A percentile compares a stretch with the other conserved stretches of the same genome.
Evolutionary conservation across 37 sponge, comb jelly and placozoan species (phyloP).

Genomic region (Aphrocallistes beatrix): DNA sequence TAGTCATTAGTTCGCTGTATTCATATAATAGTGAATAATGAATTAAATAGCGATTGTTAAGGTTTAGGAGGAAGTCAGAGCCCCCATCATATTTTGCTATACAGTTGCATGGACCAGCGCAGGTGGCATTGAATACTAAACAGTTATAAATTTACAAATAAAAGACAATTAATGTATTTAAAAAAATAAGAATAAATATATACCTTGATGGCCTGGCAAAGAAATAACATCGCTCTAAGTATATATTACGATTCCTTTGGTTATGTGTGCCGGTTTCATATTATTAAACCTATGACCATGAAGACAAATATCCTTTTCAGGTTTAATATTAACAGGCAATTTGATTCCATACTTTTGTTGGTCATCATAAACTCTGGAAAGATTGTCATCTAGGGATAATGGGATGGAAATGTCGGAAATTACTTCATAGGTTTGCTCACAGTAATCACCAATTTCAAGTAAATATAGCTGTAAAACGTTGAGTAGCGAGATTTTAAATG

Average conservation of each 20-base stretch:
- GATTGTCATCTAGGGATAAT: not conserved
- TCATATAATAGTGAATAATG: not conserved
- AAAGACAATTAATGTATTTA: not conserved
- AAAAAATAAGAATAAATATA: not conserved
- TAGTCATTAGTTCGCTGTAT: conserved; percentile 16
- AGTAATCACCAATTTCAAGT: not conserved
- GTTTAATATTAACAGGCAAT: not conserved
- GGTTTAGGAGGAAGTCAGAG: not conserved
- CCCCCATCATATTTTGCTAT: not conserved
- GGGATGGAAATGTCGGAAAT: not conserved
- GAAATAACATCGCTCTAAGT: not conserved
- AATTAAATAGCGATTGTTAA: not conserved
- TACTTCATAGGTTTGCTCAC: not conserved
- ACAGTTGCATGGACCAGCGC: not conserved
- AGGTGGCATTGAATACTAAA: conserved; percentile 11
- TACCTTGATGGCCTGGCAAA: conserved; percentile 16
- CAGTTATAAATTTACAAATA: not conserved
- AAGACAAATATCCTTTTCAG: not conserved
- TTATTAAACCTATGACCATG: not conserved
- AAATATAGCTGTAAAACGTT: not conserved
- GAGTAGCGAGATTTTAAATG: not conserved
- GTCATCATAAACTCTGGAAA: conserved; percentile 1
- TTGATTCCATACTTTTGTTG: not conserved
- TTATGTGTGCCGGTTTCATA: not conserved
- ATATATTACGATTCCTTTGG: not conserved